Evolutionary conservation across 2,797 vertebrate species (phyloP).

Genomic region (Ibycter americanus): DNA sequence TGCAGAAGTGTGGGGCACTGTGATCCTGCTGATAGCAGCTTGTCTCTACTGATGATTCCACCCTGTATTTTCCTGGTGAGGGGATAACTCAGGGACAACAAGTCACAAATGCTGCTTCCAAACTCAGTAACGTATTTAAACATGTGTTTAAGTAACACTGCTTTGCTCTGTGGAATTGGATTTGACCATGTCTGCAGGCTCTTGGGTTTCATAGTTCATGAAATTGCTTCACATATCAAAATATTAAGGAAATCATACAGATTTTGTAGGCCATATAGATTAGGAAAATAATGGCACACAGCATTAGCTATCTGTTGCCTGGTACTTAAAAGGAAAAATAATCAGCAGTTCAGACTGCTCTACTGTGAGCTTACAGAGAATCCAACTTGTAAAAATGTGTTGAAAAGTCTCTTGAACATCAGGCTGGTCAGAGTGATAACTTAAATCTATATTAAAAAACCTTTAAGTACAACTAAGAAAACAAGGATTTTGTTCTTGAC

Average conservation of each 20-base stretch:
- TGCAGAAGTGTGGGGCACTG: neutral
- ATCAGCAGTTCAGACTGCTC: neutral
- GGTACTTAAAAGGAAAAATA: neutral
- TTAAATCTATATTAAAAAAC: neutral
- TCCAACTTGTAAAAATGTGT: neutral
- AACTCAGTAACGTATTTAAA: neutral
- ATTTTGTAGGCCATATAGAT: neutral
- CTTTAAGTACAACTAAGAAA: neutral
- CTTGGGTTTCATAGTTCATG: neutral
- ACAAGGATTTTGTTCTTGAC: neutral
- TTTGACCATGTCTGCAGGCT: neutral
- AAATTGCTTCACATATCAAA: neutral
- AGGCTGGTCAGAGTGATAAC: neutral
- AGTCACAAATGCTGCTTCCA: neutral
- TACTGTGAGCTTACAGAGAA: neutral
- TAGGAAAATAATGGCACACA: neutral
- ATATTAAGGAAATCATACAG: neutral
- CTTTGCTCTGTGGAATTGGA: neutral
- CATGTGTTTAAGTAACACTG: neutral
- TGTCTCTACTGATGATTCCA: neutral
- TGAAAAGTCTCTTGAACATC: neutral
- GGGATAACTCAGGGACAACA: rapidly evolving
- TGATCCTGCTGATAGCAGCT: neutral
- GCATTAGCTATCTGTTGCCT: neutral
- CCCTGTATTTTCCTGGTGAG: neutral